Evolutionary conservation across 2,797 vertebrate species (phyloP).

Genomic region (Lepilemur ruficaudatus): DNA sequence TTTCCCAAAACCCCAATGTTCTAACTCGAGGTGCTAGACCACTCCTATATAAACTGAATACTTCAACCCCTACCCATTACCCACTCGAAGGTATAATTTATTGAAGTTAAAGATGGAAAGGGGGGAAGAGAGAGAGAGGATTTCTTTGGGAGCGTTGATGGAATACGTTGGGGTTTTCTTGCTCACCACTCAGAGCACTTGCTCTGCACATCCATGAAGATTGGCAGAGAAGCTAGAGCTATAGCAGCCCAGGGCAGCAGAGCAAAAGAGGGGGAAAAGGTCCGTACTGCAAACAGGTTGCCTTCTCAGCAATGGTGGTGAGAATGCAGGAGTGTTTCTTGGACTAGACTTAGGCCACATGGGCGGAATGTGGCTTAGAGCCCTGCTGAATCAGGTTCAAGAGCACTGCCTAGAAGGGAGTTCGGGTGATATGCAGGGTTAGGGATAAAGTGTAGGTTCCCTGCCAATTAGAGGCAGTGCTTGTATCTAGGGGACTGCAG

Average conservation of each 20-base stretch:
- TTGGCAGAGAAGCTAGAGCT: background rate
- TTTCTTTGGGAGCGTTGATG: background rate
- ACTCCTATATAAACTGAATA: background rate
- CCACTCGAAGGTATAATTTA: background rate
- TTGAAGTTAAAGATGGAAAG: background rate
- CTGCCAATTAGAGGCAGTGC: background rate
- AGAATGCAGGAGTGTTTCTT: background rate
- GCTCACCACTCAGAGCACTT: background rate
- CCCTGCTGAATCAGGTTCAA: background rate
- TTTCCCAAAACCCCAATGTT: background rate
- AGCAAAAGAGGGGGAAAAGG: background rate
- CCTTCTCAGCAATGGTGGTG: background rate
- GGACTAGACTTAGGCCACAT: background rate
- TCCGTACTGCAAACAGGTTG: background rate
- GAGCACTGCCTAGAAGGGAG: background rate
- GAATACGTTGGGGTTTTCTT: background rate
- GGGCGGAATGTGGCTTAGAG: background rate
- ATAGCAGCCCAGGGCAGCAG: background rate
- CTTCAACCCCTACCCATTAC: background rate
- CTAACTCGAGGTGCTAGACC: background rate
- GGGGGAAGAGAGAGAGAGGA: too few relatives aligned
- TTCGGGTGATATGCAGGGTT: background rate
- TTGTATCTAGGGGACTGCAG: background rate
- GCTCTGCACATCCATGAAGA: background rate
- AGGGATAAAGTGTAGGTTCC: background rate